Base-by-base conservation (phyloP, 2,797 vertebrate genomes). In the Amphiprion clarkii region DNA sequence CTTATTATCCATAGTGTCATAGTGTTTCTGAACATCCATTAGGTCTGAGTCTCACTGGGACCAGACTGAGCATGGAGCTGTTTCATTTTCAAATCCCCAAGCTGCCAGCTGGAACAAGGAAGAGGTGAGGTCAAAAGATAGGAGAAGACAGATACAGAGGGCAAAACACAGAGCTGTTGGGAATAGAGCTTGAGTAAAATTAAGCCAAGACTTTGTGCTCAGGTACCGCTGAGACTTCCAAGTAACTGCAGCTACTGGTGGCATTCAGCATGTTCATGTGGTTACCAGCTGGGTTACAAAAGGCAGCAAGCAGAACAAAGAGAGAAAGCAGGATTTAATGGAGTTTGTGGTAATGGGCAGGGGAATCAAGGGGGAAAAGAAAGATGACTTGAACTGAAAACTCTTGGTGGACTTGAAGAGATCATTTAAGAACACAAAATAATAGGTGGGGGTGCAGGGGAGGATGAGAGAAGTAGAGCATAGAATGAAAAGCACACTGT, bases 81-180 rank as follows among this genome's bases (percentile, higher is more conserved):
- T 76, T 82, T 84, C 11, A 72, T 72, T 79, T 83, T 62, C 60
- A 87, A 68, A 77, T 72, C 77, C 60, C 49, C 3, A 42, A 78
- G 48, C 71, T 71, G 69, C 40, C 76, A 83, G 67, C 46, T 76
- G 69, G 71, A 82, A 74, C 62, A 55, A 69, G 62, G 56, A 62
- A 36, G 67, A 82, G 27, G 48, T 81, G 29, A 79, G 44, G 76
- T 74, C 58, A 80, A 74, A 68, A 72, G 66, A 71, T 55, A 71
- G 39, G 57, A 71, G 52, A 68, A 74, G 65, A 48, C 25, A 29
- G 54, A 76, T 78, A 67, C 64, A 74, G 36, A 51, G 21, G 14
- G 52, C 19, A 5, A 67, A 76, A 63, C 66, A 61, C 7, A 53
- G 62, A 58, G 27, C 25, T 59, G 27, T 60, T 64, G 40, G 49